A percentile compares a stretch with the other conserved stretches of the same genome.
phyloP scores from a whole-genome alignment of 2,797 vertebrate genomes.

The Diplodus puntazzo region DNA sequence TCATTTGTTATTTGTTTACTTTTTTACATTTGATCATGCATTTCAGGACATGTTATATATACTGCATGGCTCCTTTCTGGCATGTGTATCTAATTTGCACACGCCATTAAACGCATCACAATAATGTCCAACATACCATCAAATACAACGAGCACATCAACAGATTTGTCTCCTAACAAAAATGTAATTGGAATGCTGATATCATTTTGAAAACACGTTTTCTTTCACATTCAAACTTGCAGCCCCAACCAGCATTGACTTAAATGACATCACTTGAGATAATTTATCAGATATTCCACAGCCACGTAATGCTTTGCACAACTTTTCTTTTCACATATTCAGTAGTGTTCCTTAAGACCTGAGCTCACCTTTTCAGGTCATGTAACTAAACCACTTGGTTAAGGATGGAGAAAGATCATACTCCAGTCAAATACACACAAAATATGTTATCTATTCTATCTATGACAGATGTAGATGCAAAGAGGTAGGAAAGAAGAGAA shows the following conservation, averaged over 20 bases:
- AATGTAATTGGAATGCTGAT: too few species aligned
- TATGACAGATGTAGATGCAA: neutral
- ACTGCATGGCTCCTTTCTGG: neutral
- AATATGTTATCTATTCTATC: neutral
- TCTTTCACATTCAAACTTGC: too few species aligned
- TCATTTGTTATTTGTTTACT: neutral
- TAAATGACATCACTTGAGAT: neutral
- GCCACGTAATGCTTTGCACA: neutral
- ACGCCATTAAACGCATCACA: neutral
- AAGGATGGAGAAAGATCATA: neutral
- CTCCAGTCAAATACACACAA: neutral
- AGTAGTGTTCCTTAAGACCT: neutral
- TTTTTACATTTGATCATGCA: neutral
- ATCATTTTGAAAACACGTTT: too few species aligned
- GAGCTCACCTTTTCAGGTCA: neutral
- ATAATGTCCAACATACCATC: slow-evolving; percentile 10
- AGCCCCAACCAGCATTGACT: too few species aligned
- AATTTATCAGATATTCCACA: neutral
- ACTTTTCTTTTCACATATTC: neutral
- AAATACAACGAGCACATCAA: slow-evolving; percentile 12
- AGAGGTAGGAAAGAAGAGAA: neutral
- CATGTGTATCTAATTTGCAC: slow-evolving; percentile 5
- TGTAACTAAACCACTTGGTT: neutral
- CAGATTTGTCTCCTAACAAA: neutral
- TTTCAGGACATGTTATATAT: neutral